Evolutionary conservation across 1,140 invertebrate genomes (phyloP).

Genomic region (Procambarus virginalis): DNA sequence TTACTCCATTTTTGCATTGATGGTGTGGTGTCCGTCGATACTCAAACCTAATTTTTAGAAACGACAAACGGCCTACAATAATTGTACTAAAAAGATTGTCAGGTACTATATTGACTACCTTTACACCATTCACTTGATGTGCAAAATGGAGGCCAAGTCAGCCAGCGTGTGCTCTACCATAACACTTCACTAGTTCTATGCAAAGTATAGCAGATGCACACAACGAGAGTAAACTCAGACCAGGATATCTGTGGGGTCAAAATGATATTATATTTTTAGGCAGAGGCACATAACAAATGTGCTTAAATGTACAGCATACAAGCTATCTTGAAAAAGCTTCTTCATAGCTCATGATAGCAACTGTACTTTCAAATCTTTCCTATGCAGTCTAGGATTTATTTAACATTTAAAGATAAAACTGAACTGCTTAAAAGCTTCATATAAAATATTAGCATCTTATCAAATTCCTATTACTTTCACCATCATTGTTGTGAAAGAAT

Average conservation of each 20-base stretch:
- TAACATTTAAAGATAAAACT: neutral
- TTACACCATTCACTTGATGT: constrained; percentile 35
- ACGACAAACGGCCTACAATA: constrained; percentile 29
- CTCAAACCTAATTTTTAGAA: constrained; percentile 41
- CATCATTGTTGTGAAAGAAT: neutral
- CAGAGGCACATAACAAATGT: neutral
- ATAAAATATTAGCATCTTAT: neutral
- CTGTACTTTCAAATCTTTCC: neutral
- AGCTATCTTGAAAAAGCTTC: neutral
- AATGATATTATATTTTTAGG: constrained; percentile 15
- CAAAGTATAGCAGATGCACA: constrained; percentile 88
- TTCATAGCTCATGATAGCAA: neutral
- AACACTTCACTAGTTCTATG: constrained; percentile 89
- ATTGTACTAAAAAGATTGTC: constrained; percentile 46
- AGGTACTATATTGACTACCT: constrained; percentile 57
- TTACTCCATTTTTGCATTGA: constrained; percentile 56
- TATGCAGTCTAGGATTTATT: neutral
- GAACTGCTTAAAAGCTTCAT: neutral
- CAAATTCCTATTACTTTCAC: neutral
- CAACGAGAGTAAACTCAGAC: constrained; percentile 53
- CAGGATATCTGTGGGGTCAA: constrained; percentile 64
- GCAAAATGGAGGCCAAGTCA: constrained; percentile 63
- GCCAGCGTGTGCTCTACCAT: constrained; percentile 64
- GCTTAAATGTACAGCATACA: neutral
- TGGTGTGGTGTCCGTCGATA: constrained; percentile 49